Base-by-base conservation (phyloP, 2,797 vertebrate species). In the Polyboroides typus region DNA sequence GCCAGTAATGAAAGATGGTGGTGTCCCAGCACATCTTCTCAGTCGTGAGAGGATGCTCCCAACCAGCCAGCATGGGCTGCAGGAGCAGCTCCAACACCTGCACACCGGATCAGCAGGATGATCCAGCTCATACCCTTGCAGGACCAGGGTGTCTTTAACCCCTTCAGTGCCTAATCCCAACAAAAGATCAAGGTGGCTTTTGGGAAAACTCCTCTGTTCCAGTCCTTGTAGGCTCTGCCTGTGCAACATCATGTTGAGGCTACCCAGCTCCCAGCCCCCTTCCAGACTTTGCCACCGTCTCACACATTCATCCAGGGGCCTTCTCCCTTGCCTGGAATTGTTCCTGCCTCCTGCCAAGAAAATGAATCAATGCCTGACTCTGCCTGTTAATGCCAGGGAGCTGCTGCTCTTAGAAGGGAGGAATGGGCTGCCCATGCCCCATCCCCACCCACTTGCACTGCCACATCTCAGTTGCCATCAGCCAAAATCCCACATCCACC, bases 341-440 rank as follows among this genome's bases (percentile, higher is more conserved):
- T 64, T 91, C 93, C 91, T 89, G 33, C 72, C 66, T 85, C 85
- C 81, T 90, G 82, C 91, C 85, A 90, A 81, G 55, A 79, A 56
- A 63, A 78, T 82, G 80, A 95, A 86, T 86, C 90, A 88, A 83
- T 0, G 6, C 75, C 59, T 81, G 60, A 42, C 68, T 89, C 88
- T 91, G 80, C 62, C 89, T 10, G 0, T 83, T 81, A 74, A 58
- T 72, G 85, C 89, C 89, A 86, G 25, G 34, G 62, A 89, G 66
- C 47, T 81, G 86, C 72, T 89, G 93, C 68, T 81, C 38, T 52
- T 12, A 52, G 72, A 34, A 62, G 25, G 58, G 64, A 68, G 76
- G 50, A 66, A 50, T 0, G 2, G 25, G 76, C 76, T 90, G 53
- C 70, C 53, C 1, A 0, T 36, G n/a, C n/a, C 56, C 93, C 38